These are phyloP conservation scores for Calyptommatus sinebrachiatus DNA, from an alignment of 2,113 vertebrate species.

Conservation along the genomic window DNA sequence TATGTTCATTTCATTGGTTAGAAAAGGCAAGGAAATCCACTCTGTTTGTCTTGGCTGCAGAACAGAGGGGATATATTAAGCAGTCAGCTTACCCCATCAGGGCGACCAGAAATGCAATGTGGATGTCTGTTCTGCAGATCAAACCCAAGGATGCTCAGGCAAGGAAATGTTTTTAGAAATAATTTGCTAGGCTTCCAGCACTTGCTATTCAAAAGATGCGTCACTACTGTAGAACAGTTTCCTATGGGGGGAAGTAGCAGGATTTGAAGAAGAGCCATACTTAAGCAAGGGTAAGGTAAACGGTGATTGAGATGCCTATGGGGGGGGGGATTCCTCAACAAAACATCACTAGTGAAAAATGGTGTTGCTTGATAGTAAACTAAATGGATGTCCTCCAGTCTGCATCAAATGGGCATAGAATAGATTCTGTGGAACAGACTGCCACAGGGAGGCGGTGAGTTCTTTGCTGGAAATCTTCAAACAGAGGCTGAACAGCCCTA, in stretches of 20 bases:
- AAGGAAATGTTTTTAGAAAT: constrained; percentile 52
- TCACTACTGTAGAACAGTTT: constrained; percentile 30
- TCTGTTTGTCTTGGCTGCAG: constrained; percentile 78
- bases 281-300: constrained; percentile 44
- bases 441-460: no score
- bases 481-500: no score
- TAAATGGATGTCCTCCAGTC: constrained; percentile 20
- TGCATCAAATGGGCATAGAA: no score
- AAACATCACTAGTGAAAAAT: constrained; percentile 22
- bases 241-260: background rate
- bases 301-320: constrained; percentile 18
- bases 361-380: constrained; percentile 34
- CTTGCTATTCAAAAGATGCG: constrained; percentile 43
- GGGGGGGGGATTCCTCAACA: constrained; percentile 8
- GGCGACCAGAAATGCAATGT: constrained; percentile 40
- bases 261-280: constrained; percentile 38
- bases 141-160: constrained; percentile 76
- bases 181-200: constrained; percentile 43
- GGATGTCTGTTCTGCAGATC: constrained; percentile 46
- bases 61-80: constrained; percentile 81
- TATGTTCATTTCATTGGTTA: constrained; percentile 69
- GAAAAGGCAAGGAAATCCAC: constrained; percentile 67
- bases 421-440: no score
- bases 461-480: no score
- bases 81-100: constrained; percentile 71